Conservation (phyloP, 1,140 invertebrate genomes). For the Agrilus planipennis region DNA sequence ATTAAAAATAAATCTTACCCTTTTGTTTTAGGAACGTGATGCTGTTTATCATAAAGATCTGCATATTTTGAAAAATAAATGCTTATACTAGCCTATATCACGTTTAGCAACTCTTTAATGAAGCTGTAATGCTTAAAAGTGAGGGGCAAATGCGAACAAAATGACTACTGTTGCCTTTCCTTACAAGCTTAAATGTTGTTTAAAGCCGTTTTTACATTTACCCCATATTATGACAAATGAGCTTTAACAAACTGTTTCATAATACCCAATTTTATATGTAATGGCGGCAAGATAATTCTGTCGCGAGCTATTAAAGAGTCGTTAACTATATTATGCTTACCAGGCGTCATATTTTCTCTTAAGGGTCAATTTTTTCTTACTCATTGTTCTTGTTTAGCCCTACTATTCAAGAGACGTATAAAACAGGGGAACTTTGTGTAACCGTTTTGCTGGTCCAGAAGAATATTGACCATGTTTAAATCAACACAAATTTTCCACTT, state of each 20-base stretch:
- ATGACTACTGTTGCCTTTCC: no score
- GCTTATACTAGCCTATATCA: no score
- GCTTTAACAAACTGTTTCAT: constrained; percentile 30
- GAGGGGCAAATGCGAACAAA: no score
- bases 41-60: no score
- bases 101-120: no score
- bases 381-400: constrained; percentile 11
- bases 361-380: constrained; percentile 8
- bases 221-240: no score
- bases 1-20: no score
- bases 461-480: constrained; percentile 12
- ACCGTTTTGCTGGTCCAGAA: constrained; percentile 9
- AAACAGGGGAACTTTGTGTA: constrained; percentile 12
- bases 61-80: no score
- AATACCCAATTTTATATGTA: constrained; percentile 25
- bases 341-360: constrained; percentile 2
- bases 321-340: constrained; percentile 2
- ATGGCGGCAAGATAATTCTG: constrained; percentile 20
- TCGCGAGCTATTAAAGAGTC: neutral
- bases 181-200: no score
- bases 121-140: no score
- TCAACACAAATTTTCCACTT: constrained; percentile 16
- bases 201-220: no score
- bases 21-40: no score
- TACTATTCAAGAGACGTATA: constrained; percentile 14